Conservation (phyloP, 2,113 vertebrate species). For the Oreotrochilus melanogaster region DNA sequence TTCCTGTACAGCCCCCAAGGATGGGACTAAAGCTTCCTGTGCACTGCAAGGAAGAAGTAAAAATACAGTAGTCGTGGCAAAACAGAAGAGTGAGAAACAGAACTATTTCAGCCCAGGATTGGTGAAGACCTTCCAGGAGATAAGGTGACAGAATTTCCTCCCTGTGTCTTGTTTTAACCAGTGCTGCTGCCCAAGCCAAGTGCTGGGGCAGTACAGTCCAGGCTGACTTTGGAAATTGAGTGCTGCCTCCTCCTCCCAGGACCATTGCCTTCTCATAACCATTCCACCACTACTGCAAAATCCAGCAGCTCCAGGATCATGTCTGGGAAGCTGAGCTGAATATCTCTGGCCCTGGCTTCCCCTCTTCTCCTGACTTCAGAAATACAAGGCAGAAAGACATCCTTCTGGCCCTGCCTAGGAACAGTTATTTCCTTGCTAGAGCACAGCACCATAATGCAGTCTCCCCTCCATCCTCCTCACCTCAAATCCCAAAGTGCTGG, state of each 20-base stretch:
- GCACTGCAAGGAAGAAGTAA: neutral
- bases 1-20: neutral
- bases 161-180: neutral
- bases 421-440: neutral
- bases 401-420: neutral
- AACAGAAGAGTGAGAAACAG: neutral
- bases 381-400: neutral
- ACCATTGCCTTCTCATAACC: neutral
- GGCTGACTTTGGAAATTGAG: neutral
- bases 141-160: neutral
- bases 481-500: neutral
- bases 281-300: neutral
- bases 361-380: neutral
- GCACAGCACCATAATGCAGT: neutral
- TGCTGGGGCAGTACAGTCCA: neutral
- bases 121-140: neutral
- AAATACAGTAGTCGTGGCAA: neutral
- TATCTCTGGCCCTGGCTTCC: neutral
- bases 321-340: neutral
- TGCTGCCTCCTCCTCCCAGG: neutral
- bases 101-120: neutral
- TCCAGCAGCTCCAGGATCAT: neutral
- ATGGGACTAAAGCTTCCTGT: neutral
- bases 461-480: neutral
- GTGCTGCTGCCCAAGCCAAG: rapidly evolving